These are phyloP conservation scores for Drosophila robusta DNA, from an alignment of 2,888 invertebrate species.

Conservation along the genomic window DNA sequence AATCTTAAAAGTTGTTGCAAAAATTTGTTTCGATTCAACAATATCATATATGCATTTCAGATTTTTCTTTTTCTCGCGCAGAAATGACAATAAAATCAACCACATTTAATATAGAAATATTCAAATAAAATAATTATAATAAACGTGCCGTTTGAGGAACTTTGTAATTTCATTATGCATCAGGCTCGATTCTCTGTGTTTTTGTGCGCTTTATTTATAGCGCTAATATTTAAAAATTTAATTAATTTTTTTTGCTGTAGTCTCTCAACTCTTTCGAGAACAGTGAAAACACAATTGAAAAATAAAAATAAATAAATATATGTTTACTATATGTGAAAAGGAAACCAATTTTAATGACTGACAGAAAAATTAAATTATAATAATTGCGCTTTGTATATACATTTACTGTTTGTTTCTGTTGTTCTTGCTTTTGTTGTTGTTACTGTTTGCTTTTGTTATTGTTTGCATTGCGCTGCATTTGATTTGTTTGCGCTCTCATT, in stretches of 20 bases:
- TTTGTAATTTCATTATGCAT: conserved; percentile 22
- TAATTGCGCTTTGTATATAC: conserved; percentile 58
- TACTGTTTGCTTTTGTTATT: conserved; percentile 43
- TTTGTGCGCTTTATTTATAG: conserved; percentile 1
- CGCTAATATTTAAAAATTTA: conserved; percentile 31
- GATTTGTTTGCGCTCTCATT: conserved; percentile 62
- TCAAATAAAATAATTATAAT: conserved; percentile 6
- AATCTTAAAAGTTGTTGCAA: conserved; percentile 7
- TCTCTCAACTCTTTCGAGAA: conserved; percentile 11
- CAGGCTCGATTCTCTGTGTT: conserved; percentile 9
- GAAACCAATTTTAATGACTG: conserved; percentile 59
- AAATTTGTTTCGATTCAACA: conserved; percentile 22
- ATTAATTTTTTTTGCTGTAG: conserved; percentile 27
- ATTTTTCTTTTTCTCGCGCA: conserved; percentile 6
- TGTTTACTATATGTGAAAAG: conserved; percentile 6
- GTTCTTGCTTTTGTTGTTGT: conserved; percentile 31
- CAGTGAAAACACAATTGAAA: conserved; percentile 4
- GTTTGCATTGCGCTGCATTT: conserved; percentile 56
- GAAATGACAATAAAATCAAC: conserved; percentile 1
- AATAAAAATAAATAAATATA: conserved; percentile 19
- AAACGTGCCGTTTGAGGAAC: conserved; percentile 27
- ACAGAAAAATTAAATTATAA: conserved; percentile 70
- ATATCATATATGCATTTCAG: conserved; percentile 3
- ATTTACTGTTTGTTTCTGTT: conserved; percentile 21
- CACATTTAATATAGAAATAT: conserved; percentile 10